Evolutionary conservation across 2,797 vertebrate species (phyloP).

Genomic region (Gymnoscopelus microlampas): DNA sequence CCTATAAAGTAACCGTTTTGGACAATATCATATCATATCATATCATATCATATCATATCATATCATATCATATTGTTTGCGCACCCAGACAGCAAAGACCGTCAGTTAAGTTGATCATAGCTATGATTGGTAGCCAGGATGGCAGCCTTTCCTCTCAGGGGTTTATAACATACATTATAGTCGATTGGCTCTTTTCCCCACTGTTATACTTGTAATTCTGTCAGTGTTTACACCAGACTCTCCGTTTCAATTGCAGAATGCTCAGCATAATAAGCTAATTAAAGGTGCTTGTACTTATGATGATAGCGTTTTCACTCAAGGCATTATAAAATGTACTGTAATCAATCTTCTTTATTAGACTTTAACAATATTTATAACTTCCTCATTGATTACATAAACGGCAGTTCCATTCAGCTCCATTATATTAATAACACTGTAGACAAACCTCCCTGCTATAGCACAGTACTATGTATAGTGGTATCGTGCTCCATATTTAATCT

Average conservation of each 20-base stretch:
- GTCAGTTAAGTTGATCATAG: too few species aligned
- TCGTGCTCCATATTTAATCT: not conserved
- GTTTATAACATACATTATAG: conserved; percentile 7
- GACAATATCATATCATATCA: too few species aligned
- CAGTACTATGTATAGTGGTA: not conserved
- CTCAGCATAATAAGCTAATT: conserved; percentile 47
- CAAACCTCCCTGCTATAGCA: not conserved
- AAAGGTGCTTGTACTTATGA: conserved; percentile 43
- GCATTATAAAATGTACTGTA: conserved; percentile 23
- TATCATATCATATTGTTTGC: too few species aligned
- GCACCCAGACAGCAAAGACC: too few species aligned
- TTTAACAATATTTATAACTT: conserved; percentile 37
- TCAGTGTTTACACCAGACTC: conserved; percentile 32
- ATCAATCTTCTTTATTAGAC: conserved; percentile 49
- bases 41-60: too few species aligned
- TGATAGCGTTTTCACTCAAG: conserved; percentile 34
- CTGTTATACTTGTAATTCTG: conserved; percentile 35
- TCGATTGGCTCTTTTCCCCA: conserved; percentile 15
- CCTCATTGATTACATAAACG: conserved; percentile 28
- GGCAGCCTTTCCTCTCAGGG: not conserved
- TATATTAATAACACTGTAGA: conserved; percentile 33
- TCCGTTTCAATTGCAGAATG: conserved; percentile 35
- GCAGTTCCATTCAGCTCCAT: conserved; percentile 22
- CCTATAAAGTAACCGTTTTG: too few species aligned
- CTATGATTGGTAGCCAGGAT: not conserved